A percentile compares a stretch with the other conserved stretches of the same genome.
Conservation (phyloP, 1,140 invertebrate species). For the Trialeurodes vaporariorum region DNA sequence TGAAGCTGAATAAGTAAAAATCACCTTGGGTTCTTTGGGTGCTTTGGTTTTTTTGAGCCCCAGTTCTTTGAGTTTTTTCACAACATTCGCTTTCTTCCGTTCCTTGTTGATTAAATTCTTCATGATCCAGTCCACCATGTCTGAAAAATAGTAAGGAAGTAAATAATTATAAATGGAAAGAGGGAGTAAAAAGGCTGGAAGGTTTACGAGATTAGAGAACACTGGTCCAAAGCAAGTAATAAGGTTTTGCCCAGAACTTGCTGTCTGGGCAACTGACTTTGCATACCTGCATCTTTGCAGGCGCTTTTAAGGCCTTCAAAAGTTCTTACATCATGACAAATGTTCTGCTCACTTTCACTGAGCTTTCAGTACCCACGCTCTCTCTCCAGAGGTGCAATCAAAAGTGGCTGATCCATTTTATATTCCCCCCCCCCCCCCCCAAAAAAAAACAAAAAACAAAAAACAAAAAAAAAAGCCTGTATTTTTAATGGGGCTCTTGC, state of each 20-base stretch:
- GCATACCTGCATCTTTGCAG: not conserved
- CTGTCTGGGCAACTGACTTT: not conserved
- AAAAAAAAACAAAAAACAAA: too few species aligned
- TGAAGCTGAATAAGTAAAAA: too few species aligned
- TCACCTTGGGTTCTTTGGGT: too few species aligned
- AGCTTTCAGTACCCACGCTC: too few species aligned
- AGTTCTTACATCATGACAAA: not conserved
- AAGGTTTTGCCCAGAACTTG: not conserved
- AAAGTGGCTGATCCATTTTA: too few species aligned
- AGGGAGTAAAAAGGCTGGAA: not conserved
- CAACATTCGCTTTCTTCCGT: slow-evolving; percentile 58
- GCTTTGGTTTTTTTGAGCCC: slow-evolving; percentile 21
- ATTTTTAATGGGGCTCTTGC: too few species aligned
- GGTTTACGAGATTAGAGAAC: not conserved
- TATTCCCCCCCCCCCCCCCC: too few species aligned
- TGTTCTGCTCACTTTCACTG: too few species aligned
- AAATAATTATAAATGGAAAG: not conserved
- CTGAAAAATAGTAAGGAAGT: slow-evolving; percentile 11
- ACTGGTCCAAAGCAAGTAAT: not conserved
- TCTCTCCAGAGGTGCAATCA: too few species aligned
- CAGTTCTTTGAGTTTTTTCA: slow-evolving; percentile 73
- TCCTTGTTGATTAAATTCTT: slow-evolving; percentile 65
- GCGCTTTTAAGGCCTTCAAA: not conserved
- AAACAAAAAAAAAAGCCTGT: too few species aligned
- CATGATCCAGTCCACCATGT: slow-evolving; percentile 59